Conservation (phyloP, 2,797 vertebrate genomes). For the Pelobates cultripes region DNA sequence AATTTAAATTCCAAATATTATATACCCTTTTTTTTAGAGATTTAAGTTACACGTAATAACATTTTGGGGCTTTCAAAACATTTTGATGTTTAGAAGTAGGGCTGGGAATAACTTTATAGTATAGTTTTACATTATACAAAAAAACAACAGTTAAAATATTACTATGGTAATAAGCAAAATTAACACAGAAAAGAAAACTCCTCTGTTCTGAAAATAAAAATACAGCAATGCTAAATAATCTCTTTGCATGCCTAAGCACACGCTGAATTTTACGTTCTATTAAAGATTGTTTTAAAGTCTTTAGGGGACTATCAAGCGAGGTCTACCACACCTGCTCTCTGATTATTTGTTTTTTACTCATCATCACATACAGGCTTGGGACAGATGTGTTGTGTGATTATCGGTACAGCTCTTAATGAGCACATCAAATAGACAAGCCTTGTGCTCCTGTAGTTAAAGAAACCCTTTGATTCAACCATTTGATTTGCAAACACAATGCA, state of each 20-base stretch:
- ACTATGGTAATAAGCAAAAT: not conserved
- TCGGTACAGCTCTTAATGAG: slow-evolving; percentile 11
- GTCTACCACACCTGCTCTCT: slow-evolving; percentile 17
- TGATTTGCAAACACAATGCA: not conserved
- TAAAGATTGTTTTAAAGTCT: slow-evolving; percentile 16
- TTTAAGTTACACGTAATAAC: no score
- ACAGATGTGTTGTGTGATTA: slow-evolving; percentile 28
- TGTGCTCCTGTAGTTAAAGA: not conserved
- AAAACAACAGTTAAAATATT: no score
- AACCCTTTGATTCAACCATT: not conserved
- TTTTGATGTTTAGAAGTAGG: no score
- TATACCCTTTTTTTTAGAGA: no score
- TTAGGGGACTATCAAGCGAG: slow-evolving; percentile 2
- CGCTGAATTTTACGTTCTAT: slow-evolving; percentile 3
- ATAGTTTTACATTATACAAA: no score
- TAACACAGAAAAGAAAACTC: not conserved
- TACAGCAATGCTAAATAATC: slow-evolving; percentile 9
- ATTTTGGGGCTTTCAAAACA: no score
- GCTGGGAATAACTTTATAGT: no score
- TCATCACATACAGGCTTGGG: slow-evolving; percentile 4
- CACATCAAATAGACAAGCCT: slow-evolving; percentile 7
- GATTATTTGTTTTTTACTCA: slow-evolving; percentile 18
- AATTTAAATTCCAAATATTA: no score
- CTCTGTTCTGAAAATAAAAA: not conserved
- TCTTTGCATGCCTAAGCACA: slow-evolving; percentile 9